A percentile compares a stretch with the other conserved stretches of the same genome.
Conservation (phyloP, 2,888 invertebrate species). For the Ochropleura plecta region DNA sequence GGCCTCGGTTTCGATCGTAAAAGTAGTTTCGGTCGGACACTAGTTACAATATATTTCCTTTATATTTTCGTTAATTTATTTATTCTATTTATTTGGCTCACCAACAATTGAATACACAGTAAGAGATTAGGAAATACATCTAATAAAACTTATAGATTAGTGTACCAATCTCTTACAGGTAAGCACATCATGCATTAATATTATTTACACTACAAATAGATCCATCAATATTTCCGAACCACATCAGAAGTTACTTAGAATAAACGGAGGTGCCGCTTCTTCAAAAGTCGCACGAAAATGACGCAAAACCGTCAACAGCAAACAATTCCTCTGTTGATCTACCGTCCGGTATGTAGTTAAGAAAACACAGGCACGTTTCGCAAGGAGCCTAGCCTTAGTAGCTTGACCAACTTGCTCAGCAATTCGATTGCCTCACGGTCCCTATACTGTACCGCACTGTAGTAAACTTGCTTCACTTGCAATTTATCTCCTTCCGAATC, state of each 20-base stretch:
- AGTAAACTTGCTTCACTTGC: slow-evolving; percentile 41
- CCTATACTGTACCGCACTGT: slow-evolving; percentile 29
- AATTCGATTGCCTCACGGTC: slow-evolving; percentile 61
- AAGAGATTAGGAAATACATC: no score
- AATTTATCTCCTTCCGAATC: slow-evolving; percentile 53
- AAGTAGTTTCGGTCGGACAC: no score
- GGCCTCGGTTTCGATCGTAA: no score
- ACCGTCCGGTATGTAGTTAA: slow-evolving; percentile 51
- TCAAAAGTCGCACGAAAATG: slow-evolving; percentile 22
- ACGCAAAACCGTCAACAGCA: slow-evolving; percentile 40
- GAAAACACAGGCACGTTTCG: slow-evolving; percentile 58
- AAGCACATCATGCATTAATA: no score
- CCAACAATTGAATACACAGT: no score
- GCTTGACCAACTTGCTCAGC: slow-evolving; percentile 62
- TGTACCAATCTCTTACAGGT: no score
- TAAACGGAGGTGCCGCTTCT: neutral
- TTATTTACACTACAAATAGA: neutral
- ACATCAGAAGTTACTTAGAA: slow-evolving; percentile 23
- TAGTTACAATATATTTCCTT: no score
- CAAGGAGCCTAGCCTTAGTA: slow-evolving; percentile 57
- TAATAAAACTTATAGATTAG: no score
- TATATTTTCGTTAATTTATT: no score
- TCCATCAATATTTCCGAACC: neutral
- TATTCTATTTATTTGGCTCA: no score
- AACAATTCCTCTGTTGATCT: slow-evolving; percentile 57